Percentiles rank a stretch among this genome's conserved stretches.
Evolutionary conservation across 2,888 invertebrate genomes (phyloP).

Genomic region (Andricus curvator): DNA sequence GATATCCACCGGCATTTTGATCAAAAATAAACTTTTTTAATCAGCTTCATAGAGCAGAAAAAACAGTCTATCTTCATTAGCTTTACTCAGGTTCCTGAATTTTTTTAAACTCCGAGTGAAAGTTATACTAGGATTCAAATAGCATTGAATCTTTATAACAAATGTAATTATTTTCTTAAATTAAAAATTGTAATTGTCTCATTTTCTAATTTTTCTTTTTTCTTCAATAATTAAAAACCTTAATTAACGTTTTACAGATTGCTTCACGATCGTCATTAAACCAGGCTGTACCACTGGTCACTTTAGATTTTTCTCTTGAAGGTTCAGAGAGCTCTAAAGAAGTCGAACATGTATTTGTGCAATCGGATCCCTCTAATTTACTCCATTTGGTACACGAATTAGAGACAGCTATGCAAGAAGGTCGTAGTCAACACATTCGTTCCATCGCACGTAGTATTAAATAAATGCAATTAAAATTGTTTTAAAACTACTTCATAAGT

Average conservation of each 20-base stretch:
- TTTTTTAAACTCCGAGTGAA: too few relatives aligned
- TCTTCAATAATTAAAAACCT: not conserved
- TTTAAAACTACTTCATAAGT: not conserved
- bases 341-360: constrained; percentile 75
- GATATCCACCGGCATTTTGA: too few relatives aligned
- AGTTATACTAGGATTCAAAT: too few relatives aligned
- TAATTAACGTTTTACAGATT: constrained; percentile 73
- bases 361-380: constrained; percentile 81
- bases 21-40: too few relatives aligned
- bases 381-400: constrained; percentile 80
- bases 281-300: constrained; percentile 82
- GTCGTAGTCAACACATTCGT: constrained; percentile 81
- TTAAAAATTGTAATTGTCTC: too few relatives aligned
- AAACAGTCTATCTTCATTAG: too few relatives aligned
- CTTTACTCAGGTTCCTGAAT: too few relatives aligned
- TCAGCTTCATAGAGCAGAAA: too few relatives aligned
- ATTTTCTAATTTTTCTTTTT: not conserved
- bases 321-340: constrained; percentile 65
- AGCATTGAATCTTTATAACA: too few relatives aligned
- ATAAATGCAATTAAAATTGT: constrained; percentile 28
- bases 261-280: constrained; percentile 81
- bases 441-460: constrained; percentile 78
- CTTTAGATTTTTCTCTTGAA: constrained; percentile 81
- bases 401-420: constrained; percentile 81
- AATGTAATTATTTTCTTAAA: too few relatives aligned